phyloP scores from a whole-genome alignment of 64 coral and sea anemone genomes.

The Pocillopora damicornis region DNA sequence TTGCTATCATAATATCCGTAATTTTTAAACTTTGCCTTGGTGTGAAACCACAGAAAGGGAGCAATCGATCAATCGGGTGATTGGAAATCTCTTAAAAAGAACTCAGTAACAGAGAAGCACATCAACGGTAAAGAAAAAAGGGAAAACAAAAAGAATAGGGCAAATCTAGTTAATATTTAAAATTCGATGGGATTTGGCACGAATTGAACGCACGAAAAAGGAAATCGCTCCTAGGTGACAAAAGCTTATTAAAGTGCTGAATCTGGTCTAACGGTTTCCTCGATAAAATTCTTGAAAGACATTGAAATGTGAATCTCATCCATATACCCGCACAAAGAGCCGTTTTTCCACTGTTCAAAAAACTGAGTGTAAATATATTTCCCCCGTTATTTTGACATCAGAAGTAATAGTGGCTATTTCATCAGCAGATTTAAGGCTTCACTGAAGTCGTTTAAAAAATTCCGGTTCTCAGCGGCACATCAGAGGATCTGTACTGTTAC shows the following conservation, averaged over 20 bases:
- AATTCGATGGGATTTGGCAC: background rate
- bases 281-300: no score
- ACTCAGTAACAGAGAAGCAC: background rate
- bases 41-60: slow-evolving; percentile 8
- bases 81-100: background rate
- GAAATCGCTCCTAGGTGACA: no score
- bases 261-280: no score
- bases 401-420: background rate
- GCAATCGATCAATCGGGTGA: no score
- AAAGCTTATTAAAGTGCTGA: no score
- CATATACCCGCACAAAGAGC: no score
- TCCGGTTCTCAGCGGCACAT: background rate
- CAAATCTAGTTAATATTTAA: background rate
- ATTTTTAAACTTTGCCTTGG: background rate
- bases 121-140: background rate
- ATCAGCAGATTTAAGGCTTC: background rate
- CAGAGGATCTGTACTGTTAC: background rate
- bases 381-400: background rate
- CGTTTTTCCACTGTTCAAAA: no score
- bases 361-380: no score
- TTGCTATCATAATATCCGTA: background rate
- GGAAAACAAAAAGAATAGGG: background rate
- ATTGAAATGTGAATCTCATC: no score
- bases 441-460: background rate
- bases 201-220: no score